Percentiles rank a stretch among this genome's conserved stretches.
These are phyloP conservation scores for Trididemnum clinides DNA, from an alignment of 23 tunicate species.

Conservation along the genomic window DNA sequence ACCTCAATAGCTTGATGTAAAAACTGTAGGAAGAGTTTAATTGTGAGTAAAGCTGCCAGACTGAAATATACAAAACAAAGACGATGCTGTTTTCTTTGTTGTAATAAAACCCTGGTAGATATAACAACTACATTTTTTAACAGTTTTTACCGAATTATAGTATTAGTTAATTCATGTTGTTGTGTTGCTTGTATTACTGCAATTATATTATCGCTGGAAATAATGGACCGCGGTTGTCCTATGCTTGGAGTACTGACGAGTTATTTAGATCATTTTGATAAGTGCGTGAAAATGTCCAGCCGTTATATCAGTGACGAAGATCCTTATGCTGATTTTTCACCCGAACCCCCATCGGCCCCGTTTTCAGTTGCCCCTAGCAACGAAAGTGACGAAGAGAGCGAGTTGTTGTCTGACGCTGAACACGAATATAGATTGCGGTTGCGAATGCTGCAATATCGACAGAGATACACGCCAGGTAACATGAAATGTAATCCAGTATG, in stretches of 20 bases:
- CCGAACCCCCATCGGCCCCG: not conserved
- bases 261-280: not conserved
- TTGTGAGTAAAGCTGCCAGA: too few relatives aligned
- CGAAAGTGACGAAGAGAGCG: not conserved
- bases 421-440: conserved; percentile 2
- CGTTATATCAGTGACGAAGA: not conserved
- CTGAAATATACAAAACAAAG: too few relatives aligned
- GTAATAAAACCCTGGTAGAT: too few relatives aligned
- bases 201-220: too few relatives aligned
- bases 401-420: conserved; percentile 16
- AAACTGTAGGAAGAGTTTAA: too few relatives aligned
- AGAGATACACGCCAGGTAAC: not conserved
- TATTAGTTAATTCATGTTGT: too few relatives aligned
- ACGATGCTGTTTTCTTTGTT: too few relatives aligned
- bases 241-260: not conserved
- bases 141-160: too few relatives aligned
- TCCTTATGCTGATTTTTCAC: not conserved
- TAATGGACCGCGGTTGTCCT: conserved; percentile 9
- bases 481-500: too few relatives aligned
- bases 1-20: too few relatives aligned
- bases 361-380: not conserved
- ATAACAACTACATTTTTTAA: too few relatives aligned
- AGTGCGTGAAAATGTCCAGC: not conserved
- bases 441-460: conserved; percentile 12
- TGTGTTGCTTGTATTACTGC: too few relatives aligned